Conservation (phyloP, 53 echinoderm and acorn worm genomes). For the Luidia sarsii region DNA sequence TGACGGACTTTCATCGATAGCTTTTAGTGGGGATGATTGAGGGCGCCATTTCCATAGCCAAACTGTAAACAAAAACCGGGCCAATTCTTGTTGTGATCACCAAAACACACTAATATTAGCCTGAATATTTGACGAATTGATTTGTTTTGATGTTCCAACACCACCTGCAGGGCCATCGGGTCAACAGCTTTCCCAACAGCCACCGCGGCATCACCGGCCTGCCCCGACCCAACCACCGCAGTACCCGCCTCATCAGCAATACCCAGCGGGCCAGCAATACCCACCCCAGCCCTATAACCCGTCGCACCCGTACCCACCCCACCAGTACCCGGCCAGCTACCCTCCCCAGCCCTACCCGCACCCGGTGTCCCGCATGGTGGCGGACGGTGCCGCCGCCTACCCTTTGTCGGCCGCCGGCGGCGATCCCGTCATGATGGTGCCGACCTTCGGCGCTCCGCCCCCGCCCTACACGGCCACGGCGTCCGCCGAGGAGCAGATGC, state of each 20-base stretch:
- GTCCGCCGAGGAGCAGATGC: background rate
- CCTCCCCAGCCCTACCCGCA: constrained; percentile 38
- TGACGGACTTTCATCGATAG: no score
- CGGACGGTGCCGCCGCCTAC: background rate
- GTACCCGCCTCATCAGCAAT: constrained; percentile 7
- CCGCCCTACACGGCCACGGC: constrained; percentile 20
- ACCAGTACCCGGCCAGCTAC: constrained; percentile 15
- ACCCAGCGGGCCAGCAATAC: background rate
- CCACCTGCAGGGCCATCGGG: background rate
- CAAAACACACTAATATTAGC: no score
- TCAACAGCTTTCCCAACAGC: background rate
- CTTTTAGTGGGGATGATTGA: no score
- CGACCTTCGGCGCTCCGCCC: constrained; percentile 10
- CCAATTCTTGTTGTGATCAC: no score
- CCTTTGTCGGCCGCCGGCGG: background rate
- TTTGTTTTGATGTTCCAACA: background rate
- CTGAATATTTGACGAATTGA: no score
- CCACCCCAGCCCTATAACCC: constrained; percentile 26
- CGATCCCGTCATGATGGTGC: background rate
- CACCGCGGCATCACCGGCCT: background rate
- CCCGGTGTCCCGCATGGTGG: constrained; percentile 24
- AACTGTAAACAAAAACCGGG: no score
- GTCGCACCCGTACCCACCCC: constrained; percentile 1
- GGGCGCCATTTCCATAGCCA: no score
- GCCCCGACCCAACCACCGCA: constrained; percentile 8